Evolutionary conservation across 2,888 invertebrate species (phyloP).

Genomic region (Tillus elongatus): DNA sequence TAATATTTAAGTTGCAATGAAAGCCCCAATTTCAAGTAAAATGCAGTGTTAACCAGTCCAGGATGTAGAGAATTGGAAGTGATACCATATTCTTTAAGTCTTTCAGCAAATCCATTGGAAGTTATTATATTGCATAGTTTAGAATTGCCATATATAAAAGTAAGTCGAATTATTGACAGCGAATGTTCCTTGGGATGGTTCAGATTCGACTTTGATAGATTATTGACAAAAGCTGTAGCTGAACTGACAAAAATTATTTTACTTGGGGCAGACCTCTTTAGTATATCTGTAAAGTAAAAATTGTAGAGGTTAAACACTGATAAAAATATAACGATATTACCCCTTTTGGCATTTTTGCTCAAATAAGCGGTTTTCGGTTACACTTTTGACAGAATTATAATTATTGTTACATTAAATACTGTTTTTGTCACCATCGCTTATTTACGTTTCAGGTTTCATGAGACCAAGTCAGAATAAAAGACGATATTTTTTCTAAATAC

Average conservation of each 20-base stretch:
- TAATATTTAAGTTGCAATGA: constrained; percentile 23
- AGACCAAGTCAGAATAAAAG: no score
- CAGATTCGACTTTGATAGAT: constrained; percentile 25
- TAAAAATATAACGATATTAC: no score
- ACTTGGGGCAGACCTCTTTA: constrained; percentile 35
- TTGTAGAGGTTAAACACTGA: no score
- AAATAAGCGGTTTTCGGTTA: no score
- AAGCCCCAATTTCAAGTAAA: constrained; percentile 21
- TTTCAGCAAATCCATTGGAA: constrained; percentile 34
- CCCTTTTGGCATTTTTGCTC: no score
- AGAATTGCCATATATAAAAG: constrained; percentile 32
- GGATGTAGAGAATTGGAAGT: constrained; percentile 38
- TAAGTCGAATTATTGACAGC: constrained; percentile 22
- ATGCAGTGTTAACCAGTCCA: constrained; percentile 30
- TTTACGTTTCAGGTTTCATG: no score
- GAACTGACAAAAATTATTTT: constrained; percentile 37
- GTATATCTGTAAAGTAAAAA: constrained; percentile 30
- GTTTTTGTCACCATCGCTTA: no score
- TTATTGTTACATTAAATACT: no score
- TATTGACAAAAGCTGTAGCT: constrained; percentile 27
- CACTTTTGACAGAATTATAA: no score
- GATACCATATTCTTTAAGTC: constrained; percentile 30
- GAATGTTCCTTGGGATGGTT: constrained; percentile 19
- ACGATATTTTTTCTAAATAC: no score
- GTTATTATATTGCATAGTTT: constrained; percentile 36